Evolutionary conservation across 2,888 invertebrate species (phyloP), one percentile per base, ranked within the genome.

Genomic region (Glaucopsyche alexis): DNA sequence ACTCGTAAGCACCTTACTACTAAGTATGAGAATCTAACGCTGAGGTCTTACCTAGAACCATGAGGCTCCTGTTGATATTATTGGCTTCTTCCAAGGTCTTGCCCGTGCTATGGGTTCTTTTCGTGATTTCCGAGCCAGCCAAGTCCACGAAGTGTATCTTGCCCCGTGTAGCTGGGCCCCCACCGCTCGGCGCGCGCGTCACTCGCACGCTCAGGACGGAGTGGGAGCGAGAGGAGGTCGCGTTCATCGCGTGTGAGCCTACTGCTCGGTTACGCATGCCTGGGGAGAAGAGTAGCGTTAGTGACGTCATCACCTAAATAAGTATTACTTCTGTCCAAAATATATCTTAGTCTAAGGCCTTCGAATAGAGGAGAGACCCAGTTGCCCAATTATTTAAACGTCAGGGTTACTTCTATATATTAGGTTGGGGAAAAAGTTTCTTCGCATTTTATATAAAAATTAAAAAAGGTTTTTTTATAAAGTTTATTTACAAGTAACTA

Each of bases 41-140:
- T 50, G 14, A 52, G 19, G 11, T 29, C 92, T 93, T 83, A 96
- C 98, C 98, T 79, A 99, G 90, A 7, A 98, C 98, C 96, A 99
- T 97, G 0, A 99, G 94, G 83, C 98, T 98, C 85, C 98, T 97
- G 85, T 99, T 99, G 78, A 99, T 99, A 87, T 98, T 99, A 84
- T 99, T 99, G 0, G 98, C 98, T 85, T 99, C 99, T 83, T 97
- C 97, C 77, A 98, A 87, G 0, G 97, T 98, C 87, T 96, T 97
- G 71, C 96, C 98, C 81, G 96, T 96, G 84, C 96, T 97, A 80
- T 96, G 95, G 0, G 97, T 98, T 85, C 96, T 96, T 84, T 98
- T 98, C 6, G 98, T 98, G 95, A 98, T 97, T 90, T 99, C 98
- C 82, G 98, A 98, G n/a, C 99, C 98, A 0, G 99, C 99, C 75